A percentile compares a stretch with the other conserved stretches of the same genome.
Evolutionary conservation across 2,888 invertebrate genomes (phyloP).

Genomic region (Drosophila siamana): DNA sequence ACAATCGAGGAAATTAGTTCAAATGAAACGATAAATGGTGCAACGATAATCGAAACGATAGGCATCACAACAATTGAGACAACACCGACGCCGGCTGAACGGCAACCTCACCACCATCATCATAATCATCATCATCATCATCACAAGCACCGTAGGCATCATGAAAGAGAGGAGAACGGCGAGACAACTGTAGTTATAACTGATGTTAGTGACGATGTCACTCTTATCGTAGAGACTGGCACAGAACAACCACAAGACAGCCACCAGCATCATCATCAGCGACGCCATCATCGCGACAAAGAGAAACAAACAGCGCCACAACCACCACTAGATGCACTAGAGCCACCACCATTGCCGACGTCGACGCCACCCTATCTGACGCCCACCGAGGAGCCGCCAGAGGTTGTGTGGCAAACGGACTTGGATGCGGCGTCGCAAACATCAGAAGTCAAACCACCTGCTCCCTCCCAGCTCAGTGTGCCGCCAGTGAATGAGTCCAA

Average conservation of each 20-base stretch:
- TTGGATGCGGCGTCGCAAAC: slow-evolving; percentile 17
- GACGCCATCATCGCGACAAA: slow-evolving; percentile 27
- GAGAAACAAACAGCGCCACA: slow-evolving; percentile 38
- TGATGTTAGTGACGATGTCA: slow-evolving; percentile 42
- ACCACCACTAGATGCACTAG: slow-evolving; percentile 11
- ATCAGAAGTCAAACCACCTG: slow-evolving; percentile 6
- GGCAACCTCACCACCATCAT: slow-evolving; percentile 42
- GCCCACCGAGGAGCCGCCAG: slow-evolving; percentile 48
- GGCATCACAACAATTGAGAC: slow-evolving; percentile 31
- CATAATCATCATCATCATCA: slow-evolving; percentile 45
- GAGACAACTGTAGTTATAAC: slow-evolving; percentile 34
- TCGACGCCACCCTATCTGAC: slow-evolving; percentile 57
- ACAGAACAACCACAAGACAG: slow-evolving; percentile 16
- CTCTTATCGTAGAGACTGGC: slow-evolving; percentile 32
- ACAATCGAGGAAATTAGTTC: slow-evolving; percentile 60
- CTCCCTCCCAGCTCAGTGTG: background rate
- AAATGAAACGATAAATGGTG: slow-evolving; percentile 44
- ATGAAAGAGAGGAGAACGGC: slow-evolving; percentile 11
- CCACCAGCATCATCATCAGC: slow-evolving; percentile 20
- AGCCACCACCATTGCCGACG: slow-evolving; percentile 62
- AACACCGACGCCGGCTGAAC: slow-evolving; percentile 29
- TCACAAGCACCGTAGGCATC: slow-evolving; percentile 20
- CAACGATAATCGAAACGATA: slow-evolving; percentile 49
- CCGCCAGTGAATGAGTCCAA: no score
- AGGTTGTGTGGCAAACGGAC: slow-evolving; percentile 35